Percentiles rank a stretch among this genome's conserved stretches.
Conservation (phyloP, 1,140 invertebrate species). For the Cydia fagiglandana region DNA sequence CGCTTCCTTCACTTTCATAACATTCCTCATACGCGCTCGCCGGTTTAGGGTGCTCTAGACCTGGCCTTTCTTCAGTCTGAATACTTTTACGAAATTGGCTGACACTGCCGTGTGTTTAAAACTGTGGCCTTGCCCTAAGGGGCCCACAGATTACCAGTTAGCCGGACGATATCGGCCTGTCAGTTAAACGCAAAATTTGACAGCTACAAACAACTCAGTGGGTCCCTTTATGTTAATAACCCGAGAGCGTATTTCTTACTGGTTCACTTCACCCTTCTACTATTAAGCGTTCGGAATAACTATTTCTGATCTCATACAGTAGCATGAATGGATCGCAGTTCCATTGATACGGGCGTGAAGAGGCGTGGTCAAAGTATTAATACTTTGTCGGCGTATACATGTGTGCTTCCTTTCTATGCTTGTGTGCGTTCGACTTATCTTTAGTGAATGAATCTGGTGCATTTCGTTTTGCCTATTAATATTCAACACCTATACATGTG, state of each 20-base stretch:
- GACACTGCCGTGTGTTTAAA: background rate
- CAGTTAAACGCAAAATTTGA: too few relatives aligned
- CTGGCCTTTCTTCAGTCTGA: too few relatives aligned
- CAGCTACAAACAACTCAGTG: too few relatives aligned
- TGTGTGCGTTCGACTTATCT: background rate
- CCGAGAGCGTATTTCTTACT: too few relatives aligned
- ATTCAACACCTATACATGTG: background rate
- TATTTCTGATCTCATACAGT: constrained; percentile 44
- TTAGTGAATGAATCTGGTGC: constrained; percentile 5
- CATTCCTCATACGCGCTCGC: too few relatives aligned
- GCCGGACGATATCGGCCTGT: too few relatives aligned
- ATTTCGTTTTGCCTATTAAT: background rate
- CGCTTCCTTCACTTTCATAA: too few relatives aligned
- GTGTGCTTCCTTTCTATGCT: background rate
- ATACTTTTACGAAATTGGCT: background rate
- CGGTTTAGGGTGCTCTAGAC: too few relatives aligned
- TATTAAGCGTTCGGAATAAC: background rate
- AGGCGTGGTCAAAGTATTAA: constrained; percentile 44
- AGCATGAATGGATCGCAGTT: constrained; percentile 57
- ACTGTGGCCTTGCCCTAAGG: background rate
- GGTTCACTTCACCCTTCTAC: too few relatives aligned
- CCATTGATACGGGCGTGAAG: constrained; percentile 49
- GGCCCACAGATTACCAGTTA: too few relatives aligned
- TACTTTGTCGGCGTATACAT: constrained; percentile 7
- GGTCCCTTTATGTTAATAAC: too few relatives aligned